phyloP scores from a whole-genome alignment of 2,113 vertebrate genomes.

The Oreocharis arfaki region DNA sequence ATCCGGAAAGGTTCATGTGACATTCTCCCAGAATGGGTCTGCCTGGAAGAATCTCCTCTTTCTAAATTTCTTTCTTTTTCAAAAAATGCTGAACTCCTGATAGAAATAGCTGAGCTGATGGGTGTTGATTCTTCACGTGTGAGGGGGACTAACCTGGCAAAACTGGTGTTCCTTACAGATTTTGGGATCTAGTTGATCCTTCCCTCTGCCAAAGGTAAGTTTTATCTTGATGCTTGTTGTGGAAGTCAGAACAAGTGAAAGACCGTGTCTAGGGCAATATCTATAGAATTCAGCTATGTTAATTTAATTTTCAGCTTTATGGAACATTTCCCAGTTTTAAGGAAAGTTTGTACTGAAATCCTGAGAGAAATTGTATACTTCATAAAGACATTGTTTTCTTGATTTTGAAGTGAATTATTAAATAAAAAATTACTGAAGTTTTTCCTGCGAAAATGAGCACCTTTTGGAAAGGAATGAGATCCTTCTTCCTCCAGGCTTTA shows the following conservation, averaged over 20 bases:
- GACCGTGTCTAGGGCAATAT: background rate
- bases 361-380: background rate
- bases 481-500: background rate
- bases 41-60: background rate
- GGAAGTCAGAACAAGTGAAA: background rate
- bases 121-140: background rate
- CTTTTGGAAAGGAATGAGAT: background rate
- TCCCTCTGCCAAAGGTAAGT: background rate
- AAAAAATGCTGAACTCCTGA: background rate
- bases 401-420: background rate
- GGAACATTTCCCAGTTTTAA: background rate
- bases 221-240: background rate
- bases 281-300: background rate
- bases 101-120: background rate
- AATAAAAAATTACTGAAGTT: background rate
- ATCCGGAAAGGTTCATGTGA: background rate
- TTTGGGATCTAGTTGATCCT: background rate
- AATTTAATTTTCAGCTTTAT: background rate
- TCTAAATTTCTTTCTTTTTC: background rate
- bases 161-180: background rate
- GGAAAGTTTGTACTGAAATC: background rate
- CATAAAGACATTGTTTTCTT: background rate
- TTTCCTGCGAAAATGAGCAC: background rate
- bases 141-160: background rate
- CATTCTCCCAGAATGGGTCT: background rate